Conservation (phyloP, 2,888 invertebrate genomes). For the Mechanitis mazaeus region DNA sequence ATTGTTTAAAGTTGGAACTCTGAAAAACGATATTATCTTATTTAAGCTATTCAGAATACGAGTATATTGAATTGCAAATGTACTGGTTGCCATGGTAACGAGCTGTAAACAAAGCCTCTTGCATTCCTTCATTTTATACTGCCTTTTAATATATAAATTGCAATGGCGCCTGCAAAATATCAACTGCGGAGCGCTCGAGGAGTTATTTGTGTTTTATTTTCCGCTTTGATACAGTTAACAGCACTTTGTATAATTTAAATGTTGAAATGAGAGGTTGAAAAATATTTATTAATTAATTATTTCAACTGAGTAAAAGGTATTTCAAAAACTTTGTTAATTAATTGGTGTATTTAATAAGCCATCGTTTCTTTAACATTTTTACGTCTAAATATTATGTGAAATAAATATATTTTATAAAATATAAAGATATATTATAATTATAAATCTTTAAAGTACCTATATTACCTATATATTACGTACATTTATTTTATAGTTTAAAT, state of each 20-base stretch:
- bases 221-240: background rate
- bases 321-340: background rate
- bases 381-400: no score
- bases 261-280: background rate
- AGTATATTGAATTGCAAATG: constrained; percentile 2
- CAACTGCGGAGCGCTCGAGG: background rate
- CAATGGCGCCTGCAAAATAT: background rate
- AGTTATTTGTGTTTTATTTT: background rate
- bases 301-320: background rate
- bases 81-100: background rate
- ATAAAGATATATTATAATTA: no score
- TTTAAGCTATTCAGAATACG: no score
- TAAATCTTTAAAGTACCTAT: no score
- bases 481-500: no score
- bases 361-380: no score
- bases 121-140: constrained; percentile 1
- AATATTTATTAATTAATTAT: background rate
- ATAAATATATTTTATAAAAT: no score
- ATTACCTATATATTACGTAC: no score
- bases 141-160: constrained; percentile 4
- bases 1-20: no score
- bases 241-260: background rate
- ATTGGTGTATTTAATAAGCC: no score
- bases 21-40: no score
- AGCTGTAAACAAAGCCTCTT: background rate